A percentile compares a stretch with the other conserved stretches of the same genome.
Conservation (phyloP, 53 echinoderm and acorn worm genomes). For the Crossaster papposus region DNA sequence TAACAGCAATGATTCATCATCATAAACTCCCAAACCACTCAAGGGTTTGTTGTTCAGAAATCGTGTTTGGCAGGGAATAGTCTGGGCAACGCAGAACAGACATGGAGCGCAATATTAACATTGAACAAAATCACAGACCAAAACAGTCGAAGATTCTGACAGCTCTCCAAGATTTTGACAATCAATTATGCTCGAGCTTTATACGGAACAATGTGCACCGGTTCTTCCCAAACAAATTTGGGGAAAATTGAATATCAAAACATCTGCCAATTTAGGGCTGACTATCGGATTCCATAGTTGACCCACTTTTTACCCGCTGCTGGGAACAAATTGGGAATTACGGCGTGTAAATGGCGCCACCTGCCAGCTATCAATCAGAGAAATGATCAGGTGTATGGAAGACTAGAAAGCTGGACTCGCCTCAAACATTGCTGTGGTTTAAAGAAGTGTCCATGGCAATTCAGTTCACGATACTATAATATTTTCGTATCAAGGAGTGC, state of each 20-base stretch:
- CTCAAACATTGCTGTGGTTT: too few relatives aligned
- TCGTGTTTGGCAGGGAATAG: too few relatives aligned
- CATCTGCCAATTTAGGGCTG: conserved; percentile 22
- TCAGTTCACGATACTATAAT: too few relatives aligned
- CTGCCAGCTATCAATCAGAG: conserved; percentile 28
- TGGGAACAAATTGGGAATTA: conserved; percentile 25
- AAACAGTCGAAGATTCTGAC: too few relatives aligned
- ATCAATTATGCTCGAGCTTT: too few relatives aligned
- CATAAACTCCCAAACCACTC: neutral
- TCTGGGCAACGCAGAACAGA: too few relatives aligned
- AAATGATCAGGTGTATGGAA: neutral
- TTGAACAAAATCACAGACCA: too few relatives aligned
- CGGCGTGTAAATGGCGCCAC: conserved; percentile 9
- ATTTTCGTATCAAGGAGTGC: too few relatives aligned
- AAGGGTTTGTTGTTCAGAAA: neutral
- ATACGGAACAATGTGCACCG: too few relatives aligned
- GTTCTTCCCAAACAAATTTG: neutral
- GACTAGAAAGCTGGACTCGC: neutral
- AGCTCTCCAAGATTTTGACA: too few relatives aligned
- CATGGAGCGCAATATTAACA: too few relatives aligned
- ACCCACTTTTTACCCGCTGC: conserved; percentile 1
- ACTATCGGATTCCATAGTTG: conserved; percentile 30
- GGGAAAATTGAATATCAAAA: conserved; percentile 15
- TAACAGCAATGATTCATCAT: neutral
- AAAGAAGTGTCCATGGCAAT: too few relatives aligned